Conservation (phyloP, 92 coral and sea anemone genomes). For the Phenganax stokvisi region DNA sequence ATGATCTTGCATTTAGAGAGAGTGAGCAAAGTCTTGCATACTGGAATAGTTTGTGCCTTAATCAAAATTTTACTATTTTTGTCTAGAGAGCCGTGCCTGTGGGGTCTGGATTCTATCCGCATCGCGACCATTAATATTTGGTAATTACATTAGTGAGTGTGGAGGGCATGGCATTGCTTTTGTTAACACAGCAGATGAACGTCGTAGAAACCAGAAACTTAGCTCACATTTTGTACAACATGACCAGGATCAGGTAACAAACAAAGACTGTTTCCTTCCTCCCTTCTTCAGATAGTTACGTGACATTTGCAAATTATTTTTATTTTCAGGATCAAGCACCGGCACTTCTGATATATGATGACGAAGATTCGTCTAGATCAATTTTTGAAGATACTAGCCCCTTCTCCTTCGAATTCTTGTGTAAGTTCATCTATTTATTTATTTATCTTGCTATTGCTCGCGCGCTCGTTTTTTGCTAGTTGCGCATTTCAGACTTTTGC, state of each 20-base stretch:
- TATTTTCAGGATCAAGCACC: constrained; percentile 67
- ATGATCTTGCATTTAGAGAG: too few relatives aligned
- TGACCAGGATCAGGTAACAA: constrained; percentile 85
- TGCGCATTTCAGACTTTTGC: neutral
- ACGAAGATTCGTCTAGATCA: constrained; percentile 77
- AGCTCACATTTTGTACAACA: constrained; percentile 83
- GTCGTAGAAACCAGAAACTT: constrained; percentile 90
- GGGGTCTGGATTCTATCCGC: constrained; percentile 90
- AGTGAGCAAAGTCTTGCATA: too few relatives aligned
- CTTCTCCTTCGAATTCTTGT: constrained; percentile 50
- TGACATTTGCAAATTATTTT: too few relatives aligned
- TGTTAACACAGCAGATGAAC: constrained; percentile 81
- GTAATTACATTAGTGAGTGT: constrained; percentile 81
- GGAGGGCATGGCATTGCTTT: constrained; percentile 90
- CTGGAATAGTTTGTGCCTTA: neutral
- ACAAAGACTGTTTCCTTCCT: too few relatives aligned
- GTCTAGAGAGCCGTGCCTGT: constrained; percentile 85
- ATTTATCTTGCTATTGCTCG: neutral
- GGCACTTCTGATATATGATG: constrained; percentile 79
- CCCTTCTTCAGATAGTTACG: too few relatives aligned
- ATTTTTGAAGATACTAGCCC: constrained; percentile 70
- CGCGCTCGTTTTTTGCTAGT: neutral
- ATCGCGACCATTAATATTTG: constrained; percentile 82
- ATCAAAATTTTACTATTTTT: neutral
- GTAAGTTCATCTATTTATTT: constrained; percentile 35